phyloP scores from a whole-genome alignment of 2,888 invertebrate species.

The Coleophora deauratella region DNA sequence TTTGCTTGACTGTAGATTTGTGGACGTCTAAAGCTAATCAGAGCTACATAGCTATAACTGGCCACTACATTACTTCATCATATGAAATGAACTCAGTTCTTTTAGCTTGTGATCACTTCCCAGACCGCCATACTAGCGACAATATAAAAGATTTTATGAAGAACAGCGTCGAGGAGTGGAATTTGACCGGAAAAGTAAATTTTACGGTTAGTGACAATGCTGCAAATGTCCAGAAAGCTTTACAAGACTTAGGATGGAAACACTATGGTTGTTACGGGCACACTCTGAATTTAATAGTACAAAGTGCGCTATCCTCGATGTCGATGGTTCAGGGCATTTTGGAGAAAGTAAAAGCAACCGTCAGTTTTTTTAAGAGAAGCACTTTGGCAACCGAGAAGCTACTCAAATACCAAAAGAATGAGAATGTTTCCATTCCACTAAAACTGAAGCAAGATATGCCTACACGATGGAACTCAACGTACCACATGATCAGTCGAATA shows the following conservation, averaged over 20 bases:
- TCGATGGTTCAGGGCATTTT: neutral
- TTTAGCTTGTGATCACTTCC: conserved; percentile 19
- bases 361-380: conserved; percentile 18
- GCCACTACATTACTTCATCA: conserved; percentile 20
- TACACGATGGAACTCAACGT: conserved; percentile 24
- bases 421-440: too few relatives aligned
- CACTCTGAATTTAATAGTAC: conserved; percentile 5
- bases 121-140: conserved; percentile 15
- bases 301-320: conserved; percentile 13
- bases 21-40: conserved; percentile 23
- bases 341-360: conserved; percentile 19
- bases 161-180: conserved; percentile 8
- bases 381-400: conserved; percentile 15
- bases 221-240: conserved; percentile 17
- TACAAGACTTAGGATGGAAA: conserved; percentile 11
- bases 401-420: conserved; percentile 18
- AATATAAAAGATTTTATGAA: conserved; percentile 19
- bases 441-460: conserved; percentile 21
- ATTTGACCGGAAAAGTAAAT: conserved; percentile 12
- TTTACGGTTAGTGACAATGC: conserved; percentile 21
- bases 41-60: conserved; percentile 21
- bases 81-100: conserved; percentile 18
- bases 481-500: conserved; percentile 20
- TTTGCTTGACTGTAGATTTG: conserved; percentile 22
- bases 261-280: conserved; percentile 17